These are phyloP conservation scores for Clivina fossor DNA, from an alignment of 2,888 invertebrate species.

Conservation along the genomic window DNA sequence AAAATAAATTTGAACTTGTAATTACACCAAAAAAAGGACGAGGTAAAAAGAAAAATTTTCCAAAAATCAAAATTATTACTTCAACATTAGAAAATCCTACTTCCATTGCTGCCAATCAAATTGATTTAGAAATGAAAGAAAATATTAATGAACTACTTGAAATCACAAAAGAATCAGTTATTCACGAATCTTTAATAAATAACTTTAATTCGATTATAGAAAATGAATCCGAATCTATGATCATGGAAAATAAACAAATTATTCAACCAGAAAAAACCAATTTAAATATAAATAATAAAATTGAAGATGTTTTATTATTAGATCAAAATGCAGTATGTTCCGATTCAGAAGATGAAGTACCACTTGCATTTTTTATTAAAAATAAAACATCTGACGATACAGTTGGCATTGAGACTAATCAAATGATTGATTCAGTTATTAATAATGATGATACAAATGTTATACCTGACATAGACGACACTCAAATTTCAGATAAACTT, in stretches of 20 bases:
- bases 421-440: too few species aligned
- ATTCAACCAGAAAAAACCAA: constrained; percentile 7
- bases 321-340: neutral
- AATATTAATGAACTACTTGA: neutral
- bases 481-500: neutral
- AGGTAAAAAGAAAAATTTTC: neutral
- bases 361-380: constrained; percentile 19
- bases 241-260: constrained; percentile 29
- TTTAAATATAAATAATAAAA: neutral
- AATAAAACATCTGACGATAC: too few species aligned
- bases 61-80: too few species aligned
- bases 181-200: neutral
- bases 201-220: constrained; percentile 11
- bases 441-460: neutral
- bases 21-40: constrained; percentile 3
- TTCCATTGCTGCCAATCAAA: too few species aligned
- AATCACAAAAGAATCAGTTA: neutral
- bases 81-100: neutral
- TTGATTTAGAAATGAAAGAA: too few species aligned
- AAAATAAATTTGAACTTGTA: too few species aligned
- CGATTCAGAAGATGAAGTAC: constrained; percentile 32
- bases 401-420: too few species aligned
- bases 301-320: neutral
- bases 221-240: constrained; percentile 17
- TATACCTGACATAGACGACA: too few species aligned